Evolutionary conservation across 2,888 invertebrate species (phyloP).

Genomic region (Ennomos erosarius): DNA sequence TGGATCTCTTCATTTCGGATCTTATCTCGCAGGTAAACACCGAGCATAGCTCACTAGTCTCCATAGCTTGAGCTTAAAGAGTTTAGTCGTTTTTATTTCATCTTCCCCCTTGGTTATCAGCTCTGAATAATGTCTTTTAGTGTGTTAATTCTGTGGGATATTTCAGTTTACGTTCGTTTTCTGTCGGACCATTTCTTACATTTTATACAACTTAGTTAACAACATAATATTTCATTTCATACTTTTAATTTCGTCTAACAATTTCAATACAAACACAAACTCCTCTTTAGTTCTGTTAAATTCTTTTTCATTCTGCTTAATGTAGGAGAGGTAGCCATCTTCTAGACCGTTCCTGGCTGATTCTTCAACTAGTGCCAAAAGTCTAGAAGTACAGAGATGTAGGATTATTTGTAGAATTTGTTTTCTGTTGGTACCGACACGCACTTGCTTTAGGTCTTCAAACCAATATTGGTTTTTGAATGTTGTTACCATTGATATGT

Average conservation of each 20-base stretch:
- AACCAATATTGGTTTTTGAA: slow-evolving; percentile 63
- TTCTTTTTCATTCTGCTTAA: slow-evolving; percentile 46
- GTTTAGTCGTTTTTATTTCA: too few relatives aligned
- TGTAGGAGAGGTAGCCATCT: slow-evolving; percentile 47
- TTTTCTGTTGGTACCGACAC: slow-evolving; percentile 48
- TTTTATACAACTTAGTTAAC: too few relatives aligned
- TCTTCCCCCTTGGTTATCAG: too few relatives aligned
- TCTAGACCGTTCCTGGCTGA: slow-evolving; percentile 50
- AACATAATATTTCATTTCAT: slow-evolving; percentile 4
- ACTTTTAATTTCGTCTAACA: slow-evolving; percentile 47
- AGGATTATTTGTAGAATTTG: slow-evolving; percentile 54
- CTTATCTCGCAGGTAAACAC: too few relatives aligned
- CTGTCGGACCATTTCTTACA: too few relatives aligned
- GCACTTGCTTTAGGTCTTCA: slow-evolving; percentile 58
- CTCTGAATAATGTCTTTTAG: too few relatives aligned
- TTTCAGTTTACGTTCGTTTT: too few relatives aligned
- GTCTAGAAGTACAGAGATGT: slow-evolving; percentile 55
- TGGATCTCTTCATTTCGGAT: too few relatives aligned
- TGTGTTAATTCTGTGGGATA: too few relatives aligned
- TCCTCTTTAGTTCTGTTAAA: slow-evolving; percentile 52
- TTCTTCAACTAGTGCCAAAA: slow-evolving; percentile 59
- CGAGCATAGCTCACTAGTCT: too few relatives aligned
- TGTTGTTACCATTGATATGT: slow-evolving; percentile 58
- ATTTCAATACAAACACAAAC: slow-evolving; percentile 51
- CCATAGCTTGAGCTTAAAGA: too few relatives aligned